Evolutionary conservation across 2,888 invertebrate species (phyloP), one percentile per base, ranked within the genome.

Genomic region (Diplolepis rosae): DNA sequence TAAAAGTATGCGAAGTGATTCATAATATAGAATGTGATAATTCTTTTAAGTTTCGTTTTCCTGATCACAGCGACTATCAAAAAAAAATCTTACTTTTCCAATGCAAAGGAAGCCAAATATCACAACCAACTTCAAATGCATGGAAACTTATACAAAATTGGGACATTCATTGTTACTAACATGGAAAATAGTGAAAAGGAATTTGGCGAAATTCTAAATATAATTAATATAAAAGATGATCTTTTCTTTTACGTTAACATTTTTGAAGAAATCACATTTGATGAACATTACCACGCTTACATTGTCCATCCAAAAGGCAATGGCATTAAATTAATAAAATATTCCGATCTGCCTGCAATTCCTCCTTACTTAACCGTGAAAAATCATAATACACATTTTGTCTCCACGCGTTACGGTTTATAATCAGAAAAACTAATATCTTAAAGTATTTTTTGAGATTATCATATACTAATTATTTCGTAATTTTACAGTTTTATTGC

Each of bases 201-300:
- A 56, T 76, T 76, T 50, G 74, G 74, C 13, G 30, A 76, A 70
- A 69, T 76, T 56, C 48, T 65, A 28, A 72, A 68, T 68, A 72
- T 74, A 32, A 13, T 69, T 1, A 54, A 70, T 68, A 45, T 50
- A 9, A 30, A 76, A 22, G 61, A 52, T 22, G 48, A 67, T 1
- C 51, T 70, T 39, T 72, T 24, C 39, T 74, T 76, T 51, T n/a
- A 70, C 18, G 15, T 73, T 24, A 48, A 65, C 9, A 56, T 67
- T 27, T 75, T 32, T 42, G 70, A 72, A 32, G 68, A 73, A 72
- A 68, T 72, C 30, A 68, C 65, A 24, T 74, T 76, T 54, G 70
- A 74, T 67, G 50, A 70, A 13, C 68, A 76, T 56, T 68, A 28
- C 24, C 68, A 70, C 30, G 73, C 72, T 48, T 76, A 70, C 51